Base-by-base conservation (phyloP, 2,888 invertebrate genomes). In the Copidosoma aretas region DNA sequence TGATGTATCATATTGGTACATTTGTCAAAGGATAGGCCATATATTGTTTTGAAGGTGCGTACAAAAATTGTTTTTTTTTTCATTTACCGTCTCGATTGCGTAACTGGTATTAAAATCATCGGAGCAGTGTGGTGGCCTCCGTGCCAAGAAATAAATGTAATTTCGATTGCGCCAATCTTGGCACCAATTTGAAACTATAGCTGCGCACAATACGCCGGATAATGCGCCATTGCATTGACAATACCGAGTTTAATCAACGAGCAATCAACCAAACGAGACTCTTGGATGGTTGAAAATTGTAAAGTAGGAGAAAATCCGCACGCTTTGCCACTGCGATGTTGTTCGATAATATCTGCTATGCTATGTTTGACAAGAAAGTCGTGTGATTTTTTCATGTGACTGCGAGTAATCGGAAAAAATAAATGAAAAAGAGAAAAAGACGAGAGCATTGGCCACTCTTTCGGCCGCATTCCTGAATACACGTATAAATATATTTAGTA, bases 401-500 rank as follows among this genome's bases (percentile, higher is more conserved):
- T 32, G 2, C 25, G 59, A 22, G 22, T 25, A 24, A 41, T 46
- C 24, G 49, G 46, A 22, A 14, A 41, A 25, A 17, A 39, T 51
- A 59, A 54, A 64, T 41, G 70, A 63, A 52, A 65, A 69, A 65
- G 62, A 68, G 53, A 66, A 41, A 64, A 65, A 62, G 49, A 54
- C 39, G 49, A 64, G 46, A 68, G 46, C 63, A 64, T 64, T 71
- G 71, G 69, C 64, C 67, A 62, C 62, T 65, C 41, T 54, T 68
- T 62, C 46, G 71, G 67, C 71, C 67, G 57, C 64, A 71, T 71
- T 69, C 67, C 69, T 71, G 59, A 57, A 46, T 67, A 64, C 22
- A 49, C 32, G 8, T 32, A 32, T 32, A 32, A 32, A 32, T 32
- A 32, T 65, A 64, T 69, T 67, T 69, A 71, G 65, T 64, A 19